Base-by-base conservation (phyloP, 1,140 invertebrate genomes). In the Hestina assimilis region DNA sequence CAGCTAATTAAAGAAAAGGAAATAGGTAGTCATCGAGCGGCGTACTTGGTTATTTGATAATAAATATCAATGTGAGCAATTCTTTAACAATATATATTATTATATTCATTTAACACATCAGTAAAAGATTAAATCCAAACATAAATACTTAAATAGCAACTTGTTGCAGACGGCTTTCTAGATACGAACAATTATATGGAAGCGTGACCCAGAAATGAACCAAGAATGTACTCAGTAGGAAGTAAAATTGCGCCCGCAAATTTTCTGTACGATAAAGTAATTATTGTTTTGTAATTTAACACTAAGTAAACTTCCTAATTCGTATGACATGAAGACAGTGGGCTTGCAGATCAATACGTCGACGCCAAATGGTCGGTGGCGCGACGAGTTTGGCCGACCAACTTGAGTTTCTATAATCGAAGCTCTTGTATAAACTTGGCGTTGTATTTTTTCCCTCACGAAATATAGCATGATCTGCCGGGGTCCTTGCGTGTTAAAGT, bases 301-400 rank as follows among this genome's bases (percentile, higher is more conserved):
- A 17, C 15, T 66, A 60, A 52, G 47, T 24, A 38, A 56, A 64
- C 33, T 53, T 52, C 50, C 47, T 66, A 69, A 59, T 71, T 58
- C 56, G 33, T 53, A 68, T 79, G 73, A 78, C 75, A 69, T 69
- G 46, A 69, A 60, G 59, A 45, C 54, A 66, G 56, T 69, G 59
- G 43, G 54, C 47, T 66, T 59, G 47, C 66, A 74, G 72, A 86
- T 86, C 83, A 72, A 86, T 86, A 86, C 65, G 38, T 58, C 62
- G 79, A 75, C 83, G 80, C 77, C 79, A 74, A 79, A 57, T 67
- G 67, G 71, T 71, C 73, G 78, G 58, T 62, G 69, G 58, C 66
- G 66, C 63, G 66, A 56, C 69, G 65, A 52, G 59, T 52, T 54
- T n/a, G n/a, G 35, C 24, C 23, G 11, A 26, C 23, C 23, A 21